A percentile compares a stretch with the other conserved stretches of the same genome.
Conservation (phyloP, 2,113 vertebrate species). For the Peromyscus leucopus region DNA sequence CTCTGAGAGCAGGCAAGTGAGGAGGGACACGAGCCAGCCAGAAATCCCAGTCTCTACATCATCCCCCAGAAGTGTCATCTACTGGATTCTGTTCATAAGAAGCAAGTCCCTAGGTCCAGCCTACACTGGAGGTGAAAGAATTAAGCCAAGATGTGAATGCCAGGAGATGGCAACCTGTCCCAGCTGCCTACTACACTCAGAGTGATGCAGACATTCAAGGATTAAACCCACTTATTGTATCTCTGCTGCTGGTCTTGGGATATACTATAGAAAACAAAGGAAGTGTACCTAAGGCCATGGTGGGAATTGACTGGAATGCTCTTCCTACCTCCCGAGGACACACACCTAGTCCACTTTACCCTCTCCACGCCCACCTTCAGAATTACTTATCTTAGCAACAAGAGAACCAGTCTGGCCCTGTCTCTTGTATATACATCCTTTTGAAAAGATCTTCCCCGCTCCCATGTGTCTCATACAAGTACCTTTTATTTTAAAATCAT, state of each 20-base stretch:
- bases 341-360: accelerated
- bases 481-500: background rate
- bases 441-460: background rate
- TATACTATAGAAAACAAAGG: background rate
- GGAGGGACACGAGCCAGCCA: background rate
- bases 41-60: background rate
- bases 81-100: background rate
- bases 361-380: background rate
- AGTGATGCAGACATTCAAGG: background rate
- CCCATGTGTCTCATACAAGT: background rate
- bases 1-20: background rate
- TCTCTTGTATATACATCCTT: background rate
- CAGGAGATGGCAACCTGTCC: background rate
- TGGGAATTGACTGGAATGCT: too few species aligned
- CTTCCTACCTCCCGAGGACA: background rate
- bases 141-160: background rate
- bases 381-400: background rate
- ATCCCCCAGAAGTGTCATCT: too few species aligned
- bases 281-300: background rate
- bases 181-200: background rate
- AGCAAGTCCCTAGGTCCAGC: background rate
- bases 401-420: background rate
- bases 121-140: background rate
- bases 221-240: background rate
- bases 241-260: background rate